Conservation (phyloP, 2,113 vertebrate genomes). For the Nestor notabilis region DNA sequence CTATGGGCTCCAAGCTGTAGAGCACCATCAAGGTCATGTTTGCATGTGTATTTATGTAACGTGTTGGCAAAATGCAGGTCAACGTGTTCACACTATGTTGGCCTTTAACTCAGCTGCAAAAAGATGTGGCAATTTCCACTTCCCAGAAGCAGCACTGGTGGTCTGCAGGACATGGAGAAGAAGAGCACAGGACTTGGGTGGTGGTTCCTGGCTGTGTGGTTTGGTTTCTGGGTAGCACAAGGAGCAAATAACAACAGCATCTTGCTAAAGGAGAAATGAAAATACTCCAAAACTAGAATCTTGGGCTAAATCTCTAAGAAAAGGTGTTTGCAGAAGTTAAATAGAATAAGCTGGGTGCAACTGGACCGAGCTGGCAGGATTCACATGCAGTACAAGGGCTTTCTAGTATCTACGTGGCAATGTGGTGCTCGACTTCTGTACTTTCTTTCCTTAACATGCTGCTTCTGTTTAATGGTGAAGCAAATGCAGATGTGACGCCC, state of each 20-base stretch:
- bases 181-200: fast-evolving
- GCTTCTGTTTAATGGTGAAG: not conserved
- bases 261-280: not conserved
- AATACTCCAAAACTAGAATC: not conserved
- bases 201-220: not conserved
- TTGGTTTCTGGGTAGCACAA: not conserved
- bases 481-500: not conserved
- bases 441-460: fast-evolving
- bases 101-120: not conserved
- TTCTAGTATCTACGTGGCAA: not conserved
- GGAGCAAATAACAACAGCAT: not conserved
- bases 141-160: not conserved
- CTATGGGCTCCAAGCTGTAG: not conserved
- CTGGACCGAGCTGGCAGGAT: not conserved
- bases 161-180: not conserved
- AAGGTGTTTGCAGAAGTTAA: fast-evolving
- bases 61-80: fast-evolving
- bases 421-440: not conserved
- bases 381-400: fast-evolving
- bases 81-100: fast-evolving
- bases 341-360: not conserved
- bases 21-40: not conserved
- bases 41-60: fast-evolving
- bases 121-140: not conserved
- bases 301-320: not conserved